These are phyloP conservation scores for Puntigrus tetrazona DNA, from an alignment of 2,113 vertebrate species.

Conservation along the genomic window DNA sequence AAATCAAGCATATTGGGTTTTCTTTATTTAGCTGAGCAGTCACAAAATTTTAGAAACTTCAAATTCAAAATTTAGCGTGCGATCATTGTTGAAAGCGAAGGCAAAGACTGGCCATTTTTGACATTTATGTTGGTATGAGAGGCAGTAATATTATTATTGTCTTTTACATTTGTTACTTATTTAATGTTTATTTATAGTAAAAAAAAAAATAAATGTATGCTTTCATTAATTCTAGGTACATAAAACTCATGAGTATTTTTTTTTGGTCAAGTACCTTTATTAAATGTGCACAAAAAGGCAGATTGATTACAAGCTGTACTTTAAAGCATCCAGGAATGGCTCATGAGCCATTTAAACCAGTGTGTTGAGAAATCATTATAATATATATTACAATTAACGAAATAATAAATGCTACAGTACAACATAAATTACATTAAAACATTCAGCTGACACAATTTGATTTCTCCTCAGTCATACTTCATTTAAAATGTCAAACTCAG, in stretches of 20 bases:
- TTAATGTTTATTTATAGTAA: not conserved
- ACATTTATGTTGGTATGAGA: not conserved
- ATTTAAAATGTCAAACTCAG: slow-evolving; percentile 34
- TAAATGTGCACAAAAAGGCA: slow-evolving; percentile 57
- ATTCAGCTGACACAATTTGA: slow-evolving; percentile 34
- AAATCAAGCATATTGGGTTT: not conserved
- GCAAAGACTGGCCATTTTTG: not conserved
- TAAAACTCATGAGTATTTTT: not conserved
- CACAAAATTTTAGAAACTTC: not conserved
- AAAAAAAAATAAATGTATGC: not conserved
- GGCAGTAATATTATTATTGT: not conserved
- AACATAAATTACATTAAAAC: slow-evolving; percentile 27
- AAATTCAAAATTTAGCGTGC: not conserved
- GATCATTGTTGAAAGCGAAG: not conserved
- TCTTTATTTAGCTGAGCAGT: not conserved
- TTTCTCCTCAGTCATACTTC: slow-evolving; percentile 43
- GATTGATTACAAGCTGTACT: slow-evolving; percentile 49
- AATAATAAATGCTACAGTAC: slow-evolving; percentile 40
- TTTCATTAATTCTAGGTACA: not conserved
- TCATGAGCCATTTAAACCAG: slow-evolving; percentile 20
- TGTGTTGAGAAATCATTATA: slow-evolving; percentile 25
- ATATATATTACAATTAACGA: slow-evolving; percentile 30
- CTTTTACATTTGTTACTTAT: not conserved
- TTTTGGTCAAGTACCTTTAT: slow-evolving; percentile 51
- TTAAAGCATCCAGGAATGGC: slow-evolving; percentile 48